Percentiles rank a stretch among this genome's conserved stretches.
Conservation (phyloP, 2,888 invertebrate genomes). For the Hetaerina titia region DNA sequence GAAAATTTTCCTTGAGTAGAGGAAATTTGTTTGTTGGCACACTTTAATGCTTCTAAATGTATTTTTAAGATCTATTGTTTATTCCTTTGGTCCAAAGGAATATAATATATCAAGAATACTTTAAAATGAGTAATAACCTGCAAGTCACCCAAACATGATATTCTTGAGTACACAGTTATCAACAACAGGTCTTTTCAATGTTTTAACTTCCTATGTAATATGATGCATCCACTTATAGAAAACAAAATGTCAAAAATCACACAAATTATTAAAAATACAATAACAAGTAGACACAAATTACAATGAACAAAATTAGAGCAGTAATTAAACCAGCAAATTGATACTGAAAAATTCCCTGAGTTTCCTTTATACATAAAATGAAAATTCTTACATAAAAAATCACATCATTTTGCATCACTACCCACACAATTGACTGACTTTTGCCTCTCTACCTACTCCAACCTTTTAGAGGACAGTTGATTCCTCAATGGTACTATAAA, state of each 20-base stretch:
- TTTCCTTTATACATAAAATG: constrained; percentile 67
- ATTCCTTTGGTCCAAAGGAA: constrained; percentile 24
- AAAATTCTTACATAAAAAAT: constrained; percentile 63
- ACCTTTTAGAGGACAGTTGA: constrained; percentile 18
- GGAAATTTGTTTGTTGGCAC: background rate
- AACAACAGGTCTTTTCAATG: constrained; percentile 53
- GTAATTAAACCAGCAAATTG: constrained; percentile 67
- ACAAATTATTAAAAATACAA: constrained; percentile 64
- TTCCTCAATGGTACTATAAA: constrained; percentile 36
- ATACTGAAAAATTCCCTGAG: constrained; percentile 68
- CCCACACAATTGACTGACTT: constrained; percentile 59
- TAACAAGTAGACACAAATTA: constrained; percentile 64
- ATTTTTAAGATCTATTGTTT: background rate
- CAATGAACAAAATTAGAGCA: constrained; percentile 64
- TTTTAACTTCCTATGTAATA: constrained; percentile 48
- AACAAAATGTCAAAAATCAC: constrained; percentile 64
- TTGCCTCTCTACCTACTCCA: constrained; percentile 48
- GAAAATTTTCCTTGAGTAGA: background rate
- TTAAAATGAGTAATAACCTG: constrained; percentile 23
- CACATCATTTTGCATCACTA: constrained; percentile 23
- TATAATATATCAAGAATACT: constrained; percentile 13
- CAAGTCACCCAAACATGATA: constrained; percentile 18
- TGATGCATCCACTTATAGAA: constrained; percentile 63
- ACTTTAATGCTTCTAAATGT: background rate
- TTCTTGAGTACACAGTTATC: constrained; percentile 41